Conservation (phyloP, 2,888 invertebrate genomes). For the Arctia plantaginis region DNA sequence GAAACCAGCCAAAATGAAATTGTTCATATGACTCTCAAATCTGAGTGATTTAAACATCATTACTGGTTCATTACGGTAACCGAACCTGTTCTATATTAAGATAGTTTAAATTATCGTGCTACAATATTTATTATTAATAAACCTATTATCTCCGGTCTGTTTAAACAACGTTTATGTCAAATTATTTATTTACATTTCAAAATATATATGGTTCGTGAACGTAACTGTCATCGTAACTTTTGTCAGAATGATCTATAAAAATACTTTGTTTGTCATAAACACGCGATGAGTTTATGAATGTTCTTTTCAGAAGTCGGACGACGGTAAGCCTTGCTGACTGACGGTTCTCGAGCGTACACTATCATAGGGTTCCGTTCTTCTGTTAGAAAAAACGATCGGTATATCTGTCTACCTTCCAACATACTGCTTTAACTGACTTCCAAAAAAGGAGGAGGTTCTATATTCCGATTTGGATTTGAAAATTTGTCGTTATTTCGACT, state of each 20-base stretch:
- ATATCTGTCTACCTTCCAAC: not conserved
- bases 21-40: conserved; percentile 39
- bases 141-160: conserved; percentile 37
- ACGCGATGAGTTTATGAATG: conserved; percentile 7
- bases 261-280: conserved; percentile 13
- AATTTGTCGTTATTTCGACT: too few relatives aligned
- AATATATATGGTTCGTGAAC: conserved; percentile 2
- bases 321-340: not conserved
- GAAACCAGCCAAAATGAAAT: conserved; percentile 36
- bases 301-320: conserved; percentile 3
- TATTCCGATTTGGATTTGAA: too few relatives aligned
- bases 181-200: conserved; percentile 29
- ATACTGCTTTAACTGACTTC: not conserved
- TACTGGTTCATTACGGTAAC: conserved; percentile 36
- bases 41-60: conserved; percentile 46
- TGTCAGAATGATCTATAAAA: conserved; percentile 12
- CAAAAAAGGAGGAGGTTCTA: not conserved
- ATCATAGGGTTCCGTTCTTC: not conserved
- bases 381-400: not conserved
- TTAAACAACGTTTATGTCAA: conserved; percentile 22
- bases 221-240: conserved; percentile 4
- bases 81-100: conserved; percentile 10
- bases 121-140: conserved; percentile 43
- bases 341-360: not conserved
- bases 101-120: conserved; percentile 23